Conservation (phyloP, 1,140 invertebrate species). For the Stegodyphus dumicola region DNA sequence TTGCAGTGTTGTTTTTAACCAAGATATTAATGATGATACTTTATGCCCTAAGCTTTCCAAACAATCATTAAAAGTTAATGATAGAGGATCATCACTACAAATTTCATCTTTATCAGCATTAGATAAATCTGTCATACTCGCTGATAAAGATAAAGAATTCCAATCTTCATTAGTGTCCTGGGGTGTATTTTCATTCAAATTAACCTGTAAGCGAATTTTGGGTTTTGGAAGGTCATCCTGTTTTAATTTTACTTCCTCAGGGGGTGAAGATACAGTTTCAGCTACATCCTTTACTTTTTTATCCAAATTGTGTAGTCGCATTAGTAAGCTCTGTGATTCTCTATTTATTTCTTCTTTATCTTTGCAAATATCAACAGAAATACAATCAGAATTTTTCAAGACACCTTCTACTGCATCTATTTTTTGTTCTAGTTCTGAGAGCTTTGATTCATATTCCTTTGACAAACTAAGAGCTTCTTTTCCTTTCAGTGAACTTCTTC, state of each 20-base stretch:
- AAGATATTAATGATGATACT: conserved; percentile 30
- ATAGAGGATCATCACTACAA: conserved; percentile 4
- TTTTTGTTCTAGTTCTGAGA: conserved; percentile 82
- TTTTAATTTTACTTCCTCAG: background rate
- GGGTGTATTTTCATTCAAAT: conserved; percentile 35
- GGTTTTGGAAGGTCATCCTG: conserved; percentile 49
- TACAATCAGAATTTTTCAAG: conserved; percentile 8
- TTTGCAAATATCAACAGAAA: background rate
- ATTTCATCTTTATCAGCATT: conserved; percentile 5
- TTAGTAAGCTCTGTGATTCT: conserved; percentile 29
- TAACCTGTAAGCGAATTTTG: conserved; percentile 58
- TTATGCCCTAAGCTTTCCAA: conserved; percentile 44
- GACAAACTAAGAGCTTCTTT: conserved; percentile 80
- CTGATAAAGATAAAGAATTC: conserved; percentile 58
- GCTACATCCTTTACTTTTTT: conserved; percentile 55
- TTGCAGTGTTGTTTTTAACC: conserved; percentile 50
- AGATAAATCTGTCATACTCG: conserved; percentile 58
- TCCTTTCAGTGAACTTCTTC: conserved; percentile 81
- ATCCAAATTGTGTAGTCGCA: conserved; percentile 51
- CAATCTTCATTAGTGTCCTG: conserved; percentile 48
- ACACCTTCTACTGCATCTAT: conserved; percentile 75
- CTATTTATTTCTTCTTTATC: conserved; percentile 3
- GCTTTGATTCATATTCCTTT: conserved; percentile 85
- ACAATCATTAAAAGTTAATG: conserved; percentile 27
- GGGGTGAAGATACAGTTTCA: conserved; percentile 16